A percentile compares a stretch with the other conserved stretches of the same genome.
These are phyloP conservation scores for Mormyrus lacerda DNA, from an alignment of 2,113 vertebrate species.

Conservation along the genomic window DNA sequence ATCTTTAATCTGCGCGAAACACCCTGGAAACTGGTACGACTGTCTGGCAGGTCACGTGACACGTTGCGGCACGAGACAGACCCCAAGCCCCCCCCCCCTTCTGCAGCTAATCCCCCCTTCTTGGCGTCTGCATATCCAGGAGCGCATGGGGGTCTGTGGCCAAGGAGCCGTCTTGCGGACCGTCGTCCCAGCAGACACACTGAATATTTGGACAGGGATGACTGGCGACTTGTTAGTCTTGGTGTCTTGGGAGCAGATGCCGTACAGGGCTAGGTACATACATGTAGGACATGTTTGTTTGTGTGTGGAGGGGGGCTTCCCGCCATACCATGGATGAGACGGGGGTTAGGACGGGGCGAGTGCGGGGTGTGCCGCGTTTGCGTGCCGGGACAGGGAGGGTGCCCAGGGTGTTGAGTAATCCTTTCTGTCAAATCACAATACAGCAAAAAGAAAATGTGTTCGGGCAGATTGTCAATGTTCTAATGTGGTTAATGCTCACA, in stretches of 20 bases:
- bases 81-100: background rate
- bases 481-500: background rate
- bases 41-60: background rate
- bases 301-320: background rate
- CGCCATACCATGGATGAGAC: background rate
- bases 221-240: background rate
- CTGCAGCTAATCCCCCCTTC: background rate
- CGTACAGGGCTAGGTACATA: background rate
- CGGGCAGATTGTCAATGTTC: background rate
- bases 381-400: background rate
- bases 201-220: background rate
- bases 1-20: background rate
- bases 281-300: background rate
- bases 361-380: background rate
- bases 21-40: background rate
- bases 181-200: background rate
- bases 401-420: background rate
- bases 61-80: background rate
- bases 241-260: background rate
- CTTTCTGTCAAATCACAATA: background rate
- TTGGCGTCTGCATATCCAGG: background rate
- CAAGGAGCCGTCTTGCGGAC: background rate
- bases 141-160: background rate
- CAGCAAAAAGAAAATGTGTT: background rate
- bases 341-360: no score